Percentiles rank a stretch among this genome's conserved stretches.
phyloP scores from a whole-genome alignment of 1,140 invertebrate genomes.

The Teleogryllus occipitalis region DNA sequence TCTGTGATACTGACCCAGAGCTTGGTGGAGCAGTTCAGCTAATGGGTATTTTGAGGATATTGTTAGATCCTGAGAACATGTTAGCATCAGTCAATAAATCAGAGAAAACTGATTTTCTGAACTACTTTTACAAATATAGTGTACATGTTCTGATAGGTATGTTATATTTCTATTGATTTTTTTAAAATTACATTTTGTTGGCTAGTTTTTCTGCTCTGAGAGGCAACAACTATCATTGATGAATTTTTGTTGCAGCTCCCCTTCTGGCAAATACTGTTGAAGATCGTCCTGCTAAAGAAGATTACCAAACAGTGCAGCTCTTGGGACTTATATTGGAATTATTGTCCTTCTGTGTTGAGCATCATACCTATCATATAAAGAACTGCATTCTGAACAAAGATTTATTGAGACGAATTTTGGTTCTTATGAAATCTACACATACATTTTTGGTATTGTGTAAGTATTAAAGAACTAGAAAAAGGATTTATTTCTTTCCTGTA shows the following conservation, averaged over 20 bases:
- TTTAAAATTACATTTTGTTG: neutral
- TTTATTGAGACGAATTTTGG: constrained; percentile 84
- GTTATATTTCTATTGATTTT: constrained; percentile 23
- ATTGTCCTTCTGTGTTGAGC: constrained; percentile 98
- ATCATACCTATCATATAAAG: constrained; percentile 98
- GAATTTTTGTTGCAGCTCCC: constrained; percentile 55
- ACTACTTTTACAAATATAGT: constrained; percentile 98
- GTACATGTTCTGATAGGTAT: constrained; percentile 88
- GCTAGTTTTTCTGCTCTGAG: neutral
- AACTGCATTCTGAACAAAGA: constrained; percentile 97
- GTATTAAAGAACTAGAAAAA: constrained; percentile 26
- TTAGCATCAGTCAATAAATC: constrained; percentile 85
- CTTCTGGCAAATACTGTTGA: constrained; percentile 82
- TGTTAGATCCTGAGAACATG: constrained; percentile 99
- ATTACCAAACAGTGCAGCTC: constrained; percentile 93
- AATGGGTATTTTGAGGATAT: constrained; percentile 83
- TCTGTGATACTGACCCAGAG: constrained; percentile 77
- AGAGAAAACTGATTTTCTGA: constrained; percentile 96
- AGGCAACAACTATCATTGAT: neutral
- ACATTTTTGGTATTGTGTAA: constrained; percentile 92
- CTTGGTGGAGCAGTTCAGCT: constrained; percentile 93
- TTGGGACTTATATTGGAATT: constrained; percentile 90
- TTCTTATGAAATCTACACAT: constrained; percentile 95
- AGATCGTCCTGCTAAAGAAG: constrained; percentile 80
- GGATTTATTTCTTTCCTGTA: neutral